A percentile compares a stretch with the other conserved stretches of the same genome.
These are phyloP conservation scores for Perdita meconis DNA, from an alignment of 2,888 invertebrate genomes.

Conservation along the genomic window DNA sequence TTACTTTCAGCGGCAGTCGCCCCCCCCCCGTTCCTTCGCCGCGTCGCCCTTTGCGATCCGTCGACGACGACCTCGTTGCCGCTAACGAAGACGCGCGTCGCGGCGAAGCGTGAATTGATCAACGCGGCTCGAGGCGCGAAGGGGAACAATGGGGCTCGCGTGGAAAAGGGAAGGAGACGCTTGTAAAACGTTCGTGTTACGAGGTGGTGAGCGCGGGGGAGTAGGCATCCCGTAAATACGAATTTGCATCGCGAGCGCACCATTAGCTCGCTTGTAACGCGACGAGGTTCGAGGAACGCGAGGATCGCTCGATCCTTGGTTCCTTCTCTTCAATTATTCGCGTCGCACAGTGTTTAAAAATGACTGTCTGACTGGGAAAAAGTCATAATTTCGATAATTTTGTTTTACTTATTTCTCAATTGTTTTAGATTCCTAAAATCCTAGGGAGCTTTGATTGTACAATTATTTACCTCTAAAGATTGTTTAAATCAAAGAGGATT, in stretches of 20 bases:
- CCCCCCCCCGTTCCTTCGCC: too few relatives aligned
- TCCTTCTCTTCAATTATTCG: background rate
- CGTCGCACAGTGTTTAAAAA: too few relatives aligned
- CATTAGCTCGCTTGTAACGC: slow-evolving; percentile 27
- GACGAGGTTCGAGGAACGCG: slow-evolving; percentile 1
- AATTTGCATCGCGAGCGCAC: slow-evolving; percentile 35
- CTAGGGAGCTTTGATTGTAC: too few relatives aligned
- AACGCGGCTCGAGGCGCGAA: background rate
- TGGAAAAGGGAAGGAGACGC: background rate
- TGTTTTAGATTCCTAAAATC: too few relatives aligned
- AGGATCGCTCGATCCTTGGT: background rate
- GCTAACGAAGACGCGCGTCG: background rate
- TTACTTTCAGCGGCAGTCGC: background rate
- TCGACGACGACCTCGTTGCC: background rate
- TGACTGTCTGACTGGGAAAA: too few relatives aligned
- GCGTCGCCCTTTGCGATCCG: too few relatives aligned
- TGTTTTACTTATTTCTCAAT: too few relatives aligned
- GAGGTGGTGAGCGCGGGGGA: background rate
- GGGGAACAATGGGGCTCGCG: background rate
- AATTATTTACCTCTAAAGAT: too few relatives aligned
- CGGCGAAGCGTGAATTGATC: background rate
- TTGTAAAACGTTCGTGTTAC: slow-evolving; percentile 19
- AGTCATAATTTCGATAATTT: too few relatives aligned
- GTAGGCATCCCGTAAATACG: slow-evolving; percentile 20
- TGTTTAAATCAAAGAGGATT: too few relatives aligned